Evolutionary conservation across 2,888 invertebrate species (phyloP), one percentile per base, ranked within the genome.

Genomic region (Poecilus cupreus): DNA sequence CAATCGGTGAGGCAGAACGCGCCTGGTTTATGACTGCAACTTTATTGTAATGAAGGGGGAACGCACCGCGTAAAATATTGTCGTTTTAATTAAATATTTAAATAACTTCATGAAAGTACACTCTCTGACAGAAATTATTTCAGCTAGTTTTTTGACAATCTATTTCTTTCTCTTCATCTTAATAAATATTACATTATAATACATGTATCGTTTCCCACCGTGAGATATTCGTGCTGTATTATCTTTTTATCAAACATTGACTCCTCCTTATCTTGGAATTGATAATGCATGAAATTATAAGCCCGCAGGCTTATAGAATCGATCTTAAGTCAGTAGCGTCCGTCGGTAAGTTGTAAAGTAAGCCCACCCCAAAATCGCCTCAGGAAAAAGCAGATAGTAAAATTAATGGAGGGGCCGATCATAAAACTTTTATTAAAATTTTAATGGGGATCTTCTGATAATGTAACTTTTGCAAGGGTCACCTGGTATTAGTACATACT

Each of bases 391-490:
- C 32, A 75, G 75, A 75, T 75, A 75, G 75, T 75, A 75, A 51
- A 75, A 75, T 75, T 75, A 75, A 75, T 75, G 75, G 75, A 32
- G 26, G 18, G 49, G 24, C 18, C 49, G n/a, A 43, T 20, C 16
- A 24, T 75, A 75, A 75, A 75, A 75, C 16, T 75, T 75, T 75
- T 75, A 75, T 75, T 75, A 75, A 75, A 51, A 75, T 54, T 75
- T 75, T 75, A 75, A 75, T 75, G 49, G 75, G 75, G 32, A 16
- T 1, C 68, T 32, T 32, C 75, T 26, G 75, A 75, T 75, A 51
- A 51, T 75, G 51, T 51, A 51, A 75, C 51, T 75, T 68, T 75
- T 49, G 70, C 16, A 54, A 32, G 18, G 54, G 54, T 39, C 22
- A 70, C 32, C 6, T 49, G 75, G 46, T 72, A 72, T 46, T 72